These are phyloP conservation scores for Azemiops feae DNA, from an alignment of 2,113 vertebrate species.

Conservation along the genomic window DNA sequence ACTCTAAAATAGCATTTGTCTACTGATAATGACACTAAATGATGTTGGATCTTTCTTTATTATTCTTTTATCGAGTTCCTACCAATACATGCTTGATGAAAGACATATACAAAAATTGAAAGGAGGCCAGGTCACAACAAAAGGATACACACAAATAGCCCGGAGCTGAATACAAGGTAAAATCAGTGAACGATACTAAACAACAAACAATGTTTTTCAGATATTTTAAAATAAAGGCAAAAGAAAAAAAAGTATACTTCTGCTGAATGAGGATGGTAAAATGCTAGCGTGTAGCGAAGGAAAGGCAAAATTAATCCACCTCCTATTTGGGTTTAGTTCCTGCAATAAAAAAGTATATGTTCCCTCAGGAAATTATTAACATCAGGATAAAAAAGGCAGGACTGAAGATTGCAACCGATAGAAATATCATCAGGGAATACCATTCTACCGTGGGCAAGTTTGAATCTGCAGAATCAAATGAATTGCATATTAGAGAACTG, in stretches of 20 bases:
- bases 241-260: not conserved
- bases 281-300: not conserved
- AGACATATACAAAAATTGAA: not conserved
- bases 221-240: not conserved
- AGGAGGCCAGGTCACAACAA: not conserved
- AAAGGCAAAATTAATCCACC: not conserved
- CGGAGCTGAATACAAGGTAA: not conserved
- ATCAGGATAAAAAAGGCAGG: not conserved
- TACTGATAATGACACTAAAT: not conserved
- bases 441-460: not conserved
- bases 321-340: not conserved
- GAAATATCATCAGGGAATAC: not conserved
- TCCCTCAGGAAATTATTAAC: not conserved
- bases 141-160: not conserved
- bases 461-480: not conserved
- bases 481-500: not conserved
- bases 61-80: not conserved
- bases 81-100: not conserved
- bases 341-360: not conserved
- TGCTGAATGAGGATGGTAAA: not conserved
- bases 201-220: not conserved
- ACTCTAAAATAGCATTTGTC: not conserved
- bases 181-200: not conserved
- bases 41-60: not conserved
- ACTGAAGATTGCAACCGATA: not conserved